Conservation (phyloP, 2,888 invertebrate species). For the Scaptomyza polygonia region DNA sequence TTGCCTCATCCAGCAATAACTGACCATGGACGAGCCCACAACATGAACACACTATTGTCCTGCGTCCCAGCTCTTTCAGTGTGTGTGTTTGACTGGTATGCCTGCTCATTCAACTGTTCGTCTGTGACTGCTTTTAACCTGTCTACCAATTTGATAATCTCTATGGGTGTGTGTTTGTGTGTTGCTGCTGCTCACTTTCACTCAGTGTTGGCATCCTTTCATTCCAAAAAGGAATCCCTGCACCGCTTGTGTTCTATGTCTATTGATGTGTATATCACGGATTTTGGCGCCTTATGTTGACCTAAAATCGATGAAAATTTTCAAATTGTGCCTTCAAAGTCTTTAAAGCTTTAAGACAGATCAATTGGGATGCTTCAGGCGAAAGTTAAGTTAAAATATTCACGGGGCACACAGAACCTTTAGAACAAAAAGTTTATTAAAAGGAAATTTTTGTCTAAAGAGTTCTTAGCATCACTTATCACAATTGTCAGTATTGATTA, state of each 20-base stretch:
- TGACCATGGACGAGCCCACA: background rate
- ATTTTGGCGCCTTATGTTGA: slow-evolving; percentile 5
- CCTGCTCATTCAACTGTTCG: slow-evolving; percentile 11
- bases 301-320: slow-evolving; percentile 8
- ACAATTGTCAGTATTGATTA: too few species aligned
- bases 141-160: slow-evolving; percentile 5
- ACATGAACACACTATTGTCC: slow-evolving; percentile 36
- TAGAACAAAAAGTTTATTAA: too few species aligned
- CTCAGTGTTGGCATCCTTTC: slow-evolving; percentile 43
- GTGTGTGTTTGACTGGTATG: background rate
- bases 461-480: too few species aligned
- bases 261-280: slow-evolving; percentile 2
- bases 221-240: slow-evolving; percentile 33
- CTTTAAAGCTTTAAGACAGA: too few species aligned
- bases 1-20: slow-evolving; percentile 32
- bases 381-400: too few species aligned
- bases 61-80: slow-evolving; percentile 14
- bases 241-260: background rate
- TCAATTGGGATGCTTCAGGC: too few species aligned
- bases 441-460: too few species aligned
- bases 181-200: slow-evolving; percentile 48
- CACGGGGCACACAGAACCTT: too few species aligned
- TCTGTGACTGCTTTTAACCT: slow-evolving; percentile 9
- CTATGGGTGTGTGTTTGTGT: slow-evolving; percentile 7
- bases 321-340: background rate